phyloP scores from a whole-genome alignment of 2,888 invertebrate genomes.

The Chymomyza procnemis region DNA sequence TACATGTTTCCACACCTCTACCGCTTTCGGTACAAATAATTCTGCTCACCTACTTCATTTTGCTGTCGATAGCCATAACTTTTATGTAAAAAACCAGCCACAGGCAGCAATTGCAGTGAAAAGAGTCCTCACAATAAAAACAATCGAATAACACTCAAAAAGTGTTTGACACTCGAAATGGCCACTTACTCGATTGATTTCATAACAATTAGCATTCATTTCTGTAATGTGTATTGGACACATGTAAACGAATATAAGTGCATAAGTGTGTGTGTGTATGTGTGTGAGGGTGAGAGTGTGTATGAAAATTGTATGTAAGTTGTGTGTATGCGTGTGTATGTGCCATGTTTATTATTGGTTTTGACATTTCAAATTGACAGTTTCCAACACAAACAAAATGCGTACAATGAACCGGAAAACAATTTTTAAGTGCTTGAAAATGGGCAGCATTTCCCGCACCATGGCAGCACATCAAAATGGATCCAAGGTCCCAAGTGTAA shows the following conservation, averaged over 20 bases:
- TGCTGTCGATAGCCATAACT: too few relatives aligned
- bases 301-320: too few relatives aligned
- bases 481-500: constrained; percentile 49
- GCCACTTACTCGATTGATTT: constrained; percentile 43
- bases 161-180: constrained; percentile 28
- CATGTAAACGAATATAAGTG: constrained; percentile 12
- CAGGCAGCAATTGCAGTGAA: background rate
- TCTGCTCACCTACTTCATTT: too few relatives aligned
- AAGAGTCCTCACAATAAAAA: constrained; percentile 3
- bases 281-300: background rate
- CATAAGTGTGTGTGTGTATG: background rate
- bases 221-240: constrained; percentile 21
- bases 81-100: constrained; percentile 11
- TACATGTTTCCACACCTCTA: too few relatives aligned
- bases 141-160: constrained; percentile 29
- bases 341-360: constrained; percentile 42
- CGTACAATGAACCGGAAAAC: constrained; percentile 30
- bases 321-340: background rate
- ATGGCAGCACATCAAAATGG: constrained; percentile 33
- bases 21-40: too few relatives aligned
- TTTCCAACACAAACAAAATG: constrained; percentile 20
- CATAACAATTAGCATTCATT: constrained; percentile 49
- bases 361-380: constrained; percentile 52
- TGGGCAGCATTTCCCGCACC: constrained; percentile 6
- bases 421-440: constrained; percentile 43